These are phyloP conservation scores for Lota lota DNA, from an alignment of 2,113 vertebrate genomes.

Conservation along the genomic window DNA sequence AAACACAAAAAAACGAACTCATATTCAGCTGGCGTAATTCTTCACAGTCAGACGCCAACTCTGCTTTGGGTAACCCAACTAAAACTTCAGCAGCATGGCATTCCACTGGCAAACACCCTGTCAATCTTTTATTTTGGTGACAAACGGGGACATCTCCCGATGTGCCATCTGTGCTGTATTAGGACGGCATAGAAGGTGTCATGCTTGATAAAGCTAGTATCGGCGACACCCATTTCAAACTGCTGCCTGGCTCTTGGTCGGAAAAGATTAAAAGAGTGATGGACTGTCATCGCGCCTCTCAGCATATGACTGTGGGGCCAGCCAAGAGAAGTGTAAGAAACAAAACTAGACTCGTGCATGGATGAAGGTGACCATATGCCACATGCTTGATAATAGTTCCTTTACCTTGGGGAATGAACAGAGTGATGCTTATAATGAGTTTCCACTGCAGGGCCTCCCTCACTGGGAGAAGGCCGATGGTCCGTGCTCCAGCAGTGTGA, in stretches of 20 bases:
- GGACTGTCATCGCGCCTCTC: slow-evolving; percentile 57
- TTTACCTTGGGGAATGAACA: slow-evolving; percentile 55
- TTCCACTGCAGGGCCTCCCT: slow-evolving; percentile 43
- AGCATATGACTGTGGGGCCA: slow-evolving; percentile 40
- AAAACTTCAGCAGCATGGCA: neutral
- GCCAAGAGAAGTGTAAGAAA: slow-evolving; percentile 37
- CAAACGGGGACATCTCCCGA: slow-evolving; percentile 51
- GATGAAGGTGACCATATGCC: slow-evolving; percentile 56
- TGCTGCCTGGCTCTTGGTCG: slow-evolving; percentile 56
- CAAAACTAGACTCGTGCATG: slow-evolving; percentile 49
- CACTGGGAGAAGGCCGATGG: slow-evolving; percentile 18
- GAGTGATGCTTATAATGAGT: slow-evolving; percentile 60
- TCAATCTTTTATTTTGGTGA: slow-evolving; percentile 55
- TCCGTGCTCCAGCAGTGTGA: slow-evolving; percentile 31
- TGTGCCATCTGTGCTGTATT: slow-evolving; percentile 67
- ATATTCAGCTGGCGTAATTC: neutral
- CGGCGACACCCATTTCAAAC: slow-evolving; percentile 54
- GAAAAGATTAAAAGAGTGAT: slow-evolving; percentile 68
- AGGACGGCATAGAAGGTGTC: slow-evolving; percentile 50
- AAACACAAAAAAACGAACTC: neutral
- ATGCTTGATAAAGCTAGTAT: slow-evolving; percentile 67
- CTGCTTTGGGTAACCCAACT: neutral
- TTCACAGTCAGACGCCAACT: neutral
- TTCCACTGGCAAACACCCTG: slow-evolving; percentile 17
- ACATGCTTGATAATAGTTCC: slow-evolving; percentile 60